Evolutionary conservation across 2,797 vertebrate species (phyloP), one percentile per base, ranked within the genome.

Genomic region (Brotula barbata): DNA sequence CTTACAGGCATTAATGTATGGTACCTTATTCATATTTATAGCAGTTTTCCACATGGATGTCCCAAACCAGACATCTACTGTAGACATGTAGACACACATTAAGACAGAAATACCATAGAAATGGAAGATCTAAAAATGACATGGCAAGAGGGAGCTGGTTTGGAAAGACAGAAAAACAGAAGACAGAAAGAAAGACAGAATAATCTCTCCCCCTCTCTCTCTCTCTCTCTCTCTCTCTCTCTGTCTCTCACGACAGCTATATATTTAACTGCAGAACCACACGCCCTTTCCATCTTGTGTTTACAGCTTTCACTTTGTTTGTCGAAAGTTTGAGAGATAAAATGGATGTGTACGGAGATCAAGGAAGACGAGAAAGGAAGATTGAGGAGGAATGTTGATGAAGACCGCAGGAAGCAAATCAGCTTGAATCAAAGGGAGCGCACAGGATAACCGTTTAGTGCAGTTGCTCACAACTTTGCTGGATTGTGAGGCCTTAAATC

Each of bases 51-150:
- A 70, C 58, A 39, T 42, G 13, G 50, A 77, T 48, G 42, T 40
- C 36, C 68, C 46, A 72, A 64, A 69, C 64, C 78, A 80, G 78
- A 85, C 82, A 15, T 75, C 46, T 53, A 58, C 54, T 44, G 66
- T 11, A 77, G 78, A 85, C 81, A 49, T 75, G 68, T 68, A 67
- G 76, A 62, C 77, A 81, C 78, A 77, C 83, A 83, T 42, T 52
- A 42, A 75, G 52, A 68, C 81, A 70, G 57, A 83, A 85, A 81
- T 82, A 86, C 6, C 22, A 43, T 31, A 67, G 63, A 68, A 63
- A 73, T 48, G 55, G 51, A 53, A 41, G 62, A 45, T 45, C 25
- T 52, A 44, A 60, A 75, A 64, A 41, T 44, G 15, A 28, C 42
- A 46, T 50, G 31, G 68, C 16, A 68, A 36, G 50, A 65, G 50